Conservation (phyloP, 2,797 vertebrate genomes). For the Momotus momota region DNA sequence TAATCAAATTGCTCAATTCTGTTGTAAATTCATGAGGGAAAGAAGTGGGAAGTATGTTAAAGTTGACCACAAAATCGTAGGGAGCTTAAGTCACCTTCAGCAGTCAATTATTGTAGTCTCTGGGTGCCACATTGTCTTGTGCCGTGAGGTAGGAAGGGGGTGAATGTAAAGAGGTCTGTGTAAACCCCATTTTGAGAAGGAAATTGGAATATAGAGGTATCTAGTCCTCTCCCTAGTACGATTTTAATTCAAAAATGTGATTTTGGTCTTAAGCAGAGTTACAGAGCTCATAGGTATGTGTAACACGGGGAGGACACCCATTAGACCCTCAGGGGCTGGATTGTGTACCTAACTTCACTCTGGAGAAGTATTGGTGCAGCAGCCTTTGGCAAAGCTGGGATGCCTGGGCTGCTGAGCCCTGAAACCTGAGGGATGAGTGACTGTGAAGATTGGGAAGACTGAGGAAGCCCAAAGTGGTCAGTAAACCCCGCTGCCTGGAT, state of each 20-base stretch:
- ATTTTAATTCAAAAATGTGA: neutral
- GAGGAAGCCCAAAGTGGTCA: neutral
- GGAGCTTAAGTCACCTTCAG: neutral
- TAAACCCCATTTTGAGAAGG: neutral
- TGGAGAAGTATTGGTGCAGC: neutral
- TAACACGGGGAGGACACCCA: neutral
- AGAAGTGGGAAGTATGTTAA: neutral
- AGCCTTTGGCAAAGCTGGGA: neutral
- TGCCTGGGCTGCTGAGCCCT: neutral
- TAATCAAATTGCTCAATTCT: neutral
- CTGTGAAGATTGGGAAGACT: neutral
- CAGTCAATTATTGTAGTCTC: neutral
- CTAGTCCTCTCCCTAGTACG: neutral
- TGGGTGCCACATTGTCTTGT: neutral
- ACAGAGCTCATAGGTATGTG: neutral
- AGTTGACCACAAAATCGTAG: neutral
- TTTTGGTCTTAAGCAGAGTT: neutral
- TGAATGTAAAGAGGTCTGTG: neutral
- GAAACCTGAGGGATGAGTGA: rapidly evolving
- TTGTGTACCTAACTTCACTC: rapidly evolving
- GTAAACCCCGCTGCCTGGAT: neutral
- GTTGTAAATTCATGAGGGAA: neutral
- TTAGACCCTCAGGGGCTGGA: neutral
- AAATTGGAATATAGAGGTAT: neutral
- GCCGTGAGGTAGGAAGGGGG: neutral